Base-by-base conservation (phyloP, 2,113 vertebrate species). In the Leuciscus idus region DNA sequence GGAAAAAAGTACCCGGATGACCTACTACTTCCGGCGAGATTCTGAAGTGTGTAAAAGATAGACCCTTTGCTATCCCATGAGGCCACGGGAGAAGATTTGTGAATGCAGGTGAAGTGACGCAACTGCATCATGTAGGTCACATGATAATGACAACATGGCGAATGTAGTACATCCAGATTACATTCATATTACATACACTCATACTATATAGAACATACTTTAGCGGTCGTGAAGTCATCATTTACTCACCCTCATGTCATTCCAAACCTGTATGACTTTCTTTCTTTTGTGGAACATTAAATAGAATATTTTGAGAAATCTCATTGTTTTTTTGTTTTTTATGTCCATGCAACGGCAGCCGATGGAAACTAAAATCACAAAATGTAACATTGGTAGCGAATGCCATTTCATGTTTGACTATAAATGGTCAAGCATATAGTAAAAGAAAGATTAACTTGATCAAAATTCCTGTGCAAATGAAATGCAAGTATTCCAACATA, bases 401-500 rank as follows among this genome's bases (percentile, higher is more conserved):
- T 21, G 55, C 55, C 19, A 57, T 57, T 57, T 57, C 6, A 21
- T 43, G 9, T 23, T 43, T 72, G 36, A 72, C 19, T 39, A 19
- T 19, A 46, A 3, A 28, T 28, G 6, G 23, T 74, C 72, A 74
- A 74, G 43, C 72, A 72, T 26, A 48, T 4, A 26, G 23, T 17
- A 21, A 57, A 57, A 6, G 12, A 75, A 75, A 50, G 43, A 26
- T 17, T 75, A 75, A 28, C 23, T 75, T 26, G 43, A 75, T 75
- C n/a, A 50, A 50, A 13, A 75, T 75, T 50, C 12, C 2, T 28
- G 43, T 28, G 73, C 43, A 48, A 75, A 75, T 75, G 2, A 75
- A 75, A 75, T 75, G 73, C 73, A 75, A 75, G 46, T 36, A 50
- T 33, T 77, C 48, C 28, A 77, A 55, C 75, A 77, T 61, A 61